These are phyloP conservation scores for Tenthredo notha DNA, from an alignment of 2,888 invertebrate species.

Conservation along the genomic window DNA sequence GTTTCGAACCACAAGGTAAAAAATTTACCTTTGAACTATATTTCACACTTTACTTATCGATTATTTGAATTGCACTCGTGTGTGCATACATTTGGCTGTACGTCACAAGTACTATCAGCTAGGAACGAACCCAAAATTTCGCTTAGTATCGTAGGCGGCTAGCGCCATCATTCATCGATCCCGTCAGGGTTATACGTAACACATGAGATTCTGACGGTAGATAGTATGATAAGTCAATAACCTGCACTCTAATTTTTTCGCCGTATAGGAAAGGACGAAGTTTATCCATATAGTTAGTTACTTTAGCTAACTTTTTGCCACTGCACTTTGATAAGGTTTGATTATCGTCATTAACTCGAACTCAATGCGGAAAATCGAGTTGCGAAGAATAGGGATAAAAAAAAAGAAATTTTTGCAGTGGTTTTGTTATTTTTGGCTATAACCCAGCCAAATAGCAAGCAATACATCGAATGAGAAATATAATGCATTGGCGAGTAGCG, in stretches of 20 bases:
- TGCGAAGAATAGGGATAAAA: not conserved
- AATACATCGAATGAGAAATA: not conserved
- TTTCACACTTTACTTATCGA: not conserved
- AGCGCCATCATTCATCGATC: conserved; percentile 14
- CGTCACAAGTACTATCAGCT: not conserved
- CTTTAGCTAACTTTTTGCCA: not conserved
- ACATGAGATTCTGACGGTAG: conserved; percentile 14
- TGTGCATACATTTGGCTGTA: not conserved
- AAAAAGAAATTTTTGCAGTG: not conserved
- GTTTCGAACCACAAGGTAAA: not conserved
- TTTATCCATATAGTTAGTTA: not conserved
- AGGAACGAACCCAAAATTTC: not conserved
- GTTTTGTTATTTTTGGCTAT: not conserved
- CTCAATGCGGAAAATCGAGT: not conserved
- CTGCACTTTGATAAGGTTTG: not conserved
- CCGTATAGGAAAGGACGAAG: not conserved
- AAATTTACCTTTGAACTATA: not conserved
- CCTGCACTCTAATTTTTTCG: not conserved
- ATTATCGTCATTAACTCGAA: not conserved
- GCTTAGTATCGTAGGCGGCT: not conserved
- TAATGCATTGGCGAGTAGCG: not conserved
- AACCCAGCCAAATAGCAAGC: not conserved
- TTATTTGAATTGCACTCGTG: not conserved
- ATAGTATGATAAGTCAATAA: conserved; percentile 30
- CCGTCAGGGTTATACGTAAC: not conserved